A percentile compares a stretch with the other conserved stretches of the same genome.
Evolutionary conservation across 2,888 invertebrate species (phyloP).

Genomic region (Tortrix viridana): DNA sequence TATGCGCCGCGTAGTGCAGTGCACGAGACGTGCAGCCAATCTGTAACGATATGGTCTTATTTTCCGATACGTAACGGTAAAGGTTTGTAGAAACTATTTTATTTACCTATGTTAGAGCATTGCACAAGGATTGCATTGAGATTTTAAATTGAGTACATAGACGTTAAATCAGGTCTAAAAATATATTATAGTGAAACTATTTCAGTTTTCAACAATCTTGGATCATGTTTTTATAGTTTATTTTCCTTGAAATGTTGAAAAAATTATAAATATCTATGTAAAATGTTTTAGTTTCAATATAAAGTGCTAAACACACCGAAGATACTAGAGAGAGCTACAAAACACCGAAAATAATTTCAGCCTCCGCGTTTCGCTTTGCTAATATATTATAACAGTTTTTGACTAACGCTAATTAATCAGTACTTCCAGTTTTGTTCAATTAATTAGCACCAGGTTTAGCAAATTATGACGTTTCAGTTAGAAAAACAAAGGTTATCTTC

Average conservation of each 20-base stretch:
- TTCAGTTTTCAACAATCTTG: no score
- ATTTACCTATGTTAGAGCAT: not conserved
- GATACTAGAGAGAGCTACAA: no score
- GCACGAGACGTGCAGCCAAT: constrained; percentile 57
- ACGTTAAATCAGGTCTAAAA: no score
- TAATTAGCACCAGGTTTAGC: not conserved
- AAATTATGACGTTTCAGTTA: not conserved
- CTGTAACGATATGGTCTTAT: constrained; percentile 44
- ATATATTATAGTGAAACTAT: no score
- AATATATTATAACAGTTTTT: no score
- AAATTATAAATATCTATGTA: no score
- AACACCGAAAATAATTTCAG: no score
- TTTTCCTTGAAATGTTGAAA: no score
- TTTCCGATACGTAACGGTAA: constrained; percentile 29
- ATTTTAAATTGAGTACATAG: not conserved
- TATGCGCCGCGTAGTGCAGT: constrained; percentile 52
- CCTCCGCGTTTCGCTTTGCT: no score
- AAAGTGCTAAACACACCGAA: no score
- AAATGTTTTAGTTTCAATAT: no score
- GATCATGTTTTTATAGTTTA: no score
- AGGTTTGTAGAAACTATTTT: not conserved
- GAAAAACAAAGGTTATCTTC: not conserved
- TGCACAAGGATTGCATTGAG: not conserved
- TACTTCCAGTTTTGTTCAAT: not conserved
- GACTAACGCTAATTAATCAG: not conserved